phyloP scores from a whole-genome alignment of 30 jellyfish, hydroid and myxozoan species.

The Pseudorhiza aurosa region DNA sequence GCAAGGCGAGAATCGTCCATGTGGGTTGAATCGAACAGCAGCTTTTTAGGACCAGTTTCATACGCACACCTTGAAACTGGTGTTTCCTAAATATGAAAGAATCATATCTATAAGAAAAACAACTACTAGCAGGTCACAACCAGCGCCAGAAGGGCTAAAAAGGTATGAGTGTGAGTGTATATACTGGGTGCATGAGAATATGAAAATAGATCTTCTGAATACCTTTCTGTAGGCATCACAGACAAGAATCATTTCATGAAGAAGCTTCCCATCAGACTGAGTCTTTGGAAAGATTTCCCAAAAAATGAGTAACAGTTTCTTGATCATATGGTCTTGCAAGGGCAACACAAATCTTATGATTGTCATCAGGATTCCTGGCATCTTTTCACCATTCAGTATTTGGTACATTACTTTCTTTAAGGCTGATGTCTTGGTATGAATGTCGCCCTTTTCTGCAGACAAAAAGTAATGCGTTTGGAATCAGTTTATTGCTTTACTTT shows the following conservation, averaged over 20 bases:
- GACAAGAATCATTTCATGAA: constrained; percentile 99
- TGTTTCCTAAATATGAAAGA: not conserved
- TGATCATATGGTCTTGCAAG: constrained; percentile 89
- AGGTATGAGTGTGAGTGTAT: too few species aligned
- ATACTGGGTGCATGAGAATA: not conserved
- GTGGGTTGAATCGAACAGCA: too few species aligned
- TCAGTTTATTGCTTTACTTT: too few species aligned
- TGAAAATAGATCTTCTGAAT: not conserved
- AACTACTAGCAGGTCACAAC: not conserved
- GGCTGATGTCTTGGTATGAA: constrained; percentile 79
- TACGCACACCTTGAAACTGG: too few species aligned
- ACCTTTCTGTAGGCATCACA: constrained; percentile 99
- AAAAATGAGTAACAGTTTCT: constrained; percentile 88
- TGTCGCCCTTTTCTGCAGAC: constrained; percentile 91
- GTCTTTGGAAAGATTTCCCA: constrained; percentile 99
- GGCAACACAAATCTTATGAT: constrained; percentile 98
- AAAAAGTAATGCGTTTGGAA: too few species aligned
- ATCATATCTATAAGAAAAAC: not conserved
- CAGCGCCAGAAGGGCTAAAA: not conserved
- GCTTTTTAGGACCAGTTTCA: too few species aligned
- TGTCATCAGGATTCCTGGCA: constrained; percentile 92
- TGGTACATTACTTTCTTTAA: constrained; percentile 92
- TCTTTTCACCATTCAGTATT: constrained; percentile 91
- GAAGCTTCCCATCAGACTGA: constrained; percentile 93
- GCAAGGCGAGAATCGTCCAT: too few species aligned